phyloP scores from a whole-genome alignment of 2,888 invertebrate species.

The Drosophila eohydei region DNA sequence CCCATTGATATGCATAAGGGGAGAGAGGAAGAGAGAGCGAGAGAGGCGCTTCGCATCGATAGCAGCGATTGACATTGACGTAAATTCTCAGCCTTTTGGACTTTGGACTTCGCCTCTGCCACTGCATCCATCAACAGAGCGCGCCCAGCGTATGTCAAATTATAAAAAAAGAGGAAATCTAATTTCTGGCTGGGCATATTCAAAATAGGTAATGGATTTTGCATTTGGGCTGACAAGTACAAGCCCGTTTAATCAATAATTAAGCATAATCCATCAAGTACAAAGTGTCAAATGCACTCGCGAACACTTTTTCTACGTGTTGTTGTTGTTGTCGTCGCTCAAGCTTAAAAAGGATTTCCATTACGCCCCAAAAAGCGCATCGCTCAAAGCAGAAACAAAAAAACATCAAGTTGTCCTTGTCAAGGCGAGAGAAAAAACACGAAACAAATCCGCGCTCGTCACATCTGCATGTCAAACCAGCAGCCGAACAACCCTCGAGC shows the following conservation, averaged over 20 bases:
- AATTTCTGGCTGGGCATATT: slow-evolving; percentile 64
- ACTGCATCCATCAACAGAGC: slow-evolving; percentile 68
- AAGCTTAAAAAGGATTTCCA: slow-evolving; percentile 58
- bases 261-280: slow-evolving; percentile 84
- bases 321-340: slow-evolving; percentile 19
- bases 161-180: slow-evolving; percentile 74
- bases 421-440: slow-evolving; percentile 44
- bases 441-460: slow-evolving; percentile 76
- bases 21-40: slow-evolving; percentile 1
- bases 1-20: slow-evolving; percentile 1
- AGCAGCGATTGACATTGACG: slow-evolving; percentile 62
- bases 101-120: slow-evolving; percentile 1
- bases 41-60: slow-evolving; percentile 68
- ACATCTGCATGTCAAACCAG: slow-evolving; percentile 81
- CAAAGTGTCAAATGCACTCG: slow-evolving; percentile 85
- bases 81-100: slow-evolving; percentile 41
- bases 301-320: slow-evolving; percentile 48
- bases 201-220: slow-evolving; percentile 73
- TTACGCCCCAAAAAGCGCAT: slow-evolving; percentile 59
- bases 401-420: slow-evolving; percentile 71
- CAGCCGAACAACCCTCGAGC: slow-evolving; percentile 64
- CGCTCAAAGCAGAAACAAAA: slow-evolving; percentile 38
- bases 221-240: slow-evolving; percentile 71
- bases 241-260: slow-evolving; percentile 83
- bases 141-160: slow-evolving; percentile 64